Base-by-base conservation (phyloP, 1,140 invertebrate species). In the Contarinia nasturtii region DNA sequence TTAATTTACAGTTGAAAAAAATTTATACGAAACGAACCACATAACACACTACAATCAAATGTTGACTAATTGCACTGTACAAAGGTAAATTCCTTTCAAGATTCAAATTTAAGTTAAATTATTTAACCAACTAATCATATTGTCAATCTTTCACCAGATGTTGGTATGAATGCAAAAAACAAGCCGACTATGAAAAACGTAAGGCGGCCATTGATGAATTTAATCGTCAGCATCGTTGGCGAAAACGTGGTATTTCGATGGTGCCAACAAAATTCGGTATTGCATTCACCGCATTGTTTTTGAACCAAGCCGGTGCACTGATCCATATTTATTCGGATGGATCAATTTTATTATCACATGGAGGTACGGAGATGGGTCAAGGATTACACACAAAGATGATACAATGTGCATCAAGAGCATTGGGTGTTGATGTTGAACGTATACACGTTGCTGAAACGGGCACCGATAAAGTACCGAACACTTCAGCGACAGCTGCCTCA, bases 291-390 rank as follows among this genome's bases (percentile, higher is more conserved):
- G 70, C 77, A 7, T 65, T 74, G 46, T 77, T 83, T 53, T 61
- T 96, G 38, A 95, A 96, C 64, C 91, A 96, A 69, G 77, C 74
- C 17, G 91, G 86, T 33, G 86, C 90, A 4, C 66, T 96, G 17
- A 71, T 96, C n/a, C 74, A 88, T 18, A 72, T 96, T 18, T 96
- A 96, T 57, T 71, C 65, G 0, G 93, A 97, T 68, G 93, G 93
- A 1, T 91, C 90, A 0, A 86, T 96, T 5, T 68, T 96, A 2
- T 55, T 97, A n/a, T 78, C 77, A 21, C 90, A 95, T 60, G 87
- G 86, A 38, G 92, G 91, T 15, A 82, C 82, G 15, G 92, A 97
- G 72, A 96, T 96, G 82, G 93, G 93, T 0, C 92, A 96, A 68
- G 93, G 92, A 2, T 65, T 96, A 0, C 85, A 95, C 56, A 96